phyloP scores from a whole-genome alignment of 2,888 invertebrate genomes.

The Euspilapteryx auroguttella region DNA sequence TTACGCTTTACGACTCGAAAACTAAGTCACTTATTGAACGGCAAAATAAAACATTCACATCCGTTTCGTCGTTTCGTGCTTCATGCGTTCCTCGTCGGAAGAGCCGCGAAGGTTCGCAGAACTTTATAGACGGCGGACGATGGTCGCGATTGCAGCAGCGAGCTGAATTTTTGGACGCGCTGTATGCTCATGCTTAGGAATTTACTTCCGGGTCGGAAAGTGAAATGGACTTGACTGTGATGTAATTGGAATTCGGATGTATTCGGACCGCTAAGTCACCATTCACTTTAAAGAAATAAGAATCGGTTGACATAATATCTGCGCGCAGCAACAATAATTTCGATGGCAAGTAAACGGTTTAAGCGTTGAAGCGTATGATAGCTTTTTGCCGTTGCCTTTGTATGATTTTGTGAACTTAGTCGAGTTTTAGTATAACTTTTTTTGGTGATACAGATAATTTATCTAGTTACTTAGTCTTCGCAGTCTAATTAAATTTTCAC shows the following conservation, averaged over 20 bases:
- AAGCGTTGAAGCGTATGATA: constrained; percentile 30
- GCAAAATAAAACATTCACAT: constrained; percentile 40
- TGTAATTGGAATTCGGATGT: constrained; percentile 62
- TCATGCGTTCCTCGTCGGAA: constrained; percentile 13
- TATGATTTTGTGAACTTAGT: constrained; percentile 16
- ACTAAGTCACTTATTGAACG: constrained; percentile 43
- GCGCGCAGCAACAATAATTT: constrained; percentile 22
- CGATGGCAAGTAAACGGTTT: constrained; percentile 26
- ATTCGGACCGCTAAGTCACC: constrained; percentile 50
- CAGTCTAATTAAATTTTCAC: too few species aligned
- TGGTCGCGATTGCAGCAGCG: constrained; percentile 22
- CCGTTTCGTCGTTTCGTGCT: constrained; percentile 49
- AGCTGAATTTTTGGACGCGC: constrained; percentile 37
- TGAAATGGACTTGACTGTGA: constrained; percentile 61
- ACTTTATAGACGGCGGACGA: constrained; percentile 20
- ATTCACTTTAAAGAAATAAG: constrained; percentile 53
- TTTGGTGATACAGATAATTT: too few species aligned
- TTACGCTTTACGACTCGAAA: constrained; percentile 39
- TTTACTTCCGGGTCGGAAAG: constrained; percentile 63
- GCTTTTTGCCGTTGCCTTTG: constrained; percentile 15
- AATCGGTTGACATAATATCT: constrained; percentile 51
- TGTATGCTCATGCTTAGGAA: constrained; percentile 58
- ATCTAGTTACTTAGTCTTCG: too few species aligned
- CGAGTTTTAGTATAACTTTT: too few species aligned
- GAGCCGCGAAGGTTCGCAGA: too few species aligned